Percentiles rank a stretch among this genome's conserved stretches.
Evolutionary conservation across 2,113 vertebrate species (phyloP).

Genomic region (Fulmarus glacialis): DNA sequence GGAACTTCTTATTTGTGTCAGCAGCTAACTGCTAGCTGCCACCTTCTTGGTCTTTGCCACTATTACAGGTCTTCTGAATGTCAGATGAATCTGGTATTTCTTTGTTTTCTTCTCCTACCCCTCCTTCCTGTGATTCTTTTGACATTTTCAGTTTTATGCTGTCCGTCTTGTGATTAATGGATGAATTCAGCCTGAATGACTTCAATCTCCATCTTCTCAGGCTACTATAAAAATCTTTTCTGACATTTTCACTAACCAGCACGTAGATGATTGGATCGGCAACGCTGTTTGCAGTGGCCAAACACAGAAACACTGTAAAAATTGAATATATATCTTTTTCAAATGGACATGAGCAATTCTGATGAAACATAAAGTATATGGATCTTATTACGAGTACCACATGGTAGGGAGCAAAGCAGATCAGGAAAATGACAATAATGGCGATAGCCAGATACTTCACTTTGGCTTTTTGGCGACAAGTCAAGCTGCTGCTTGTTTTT

Average conservation of each 20-base stretch:
- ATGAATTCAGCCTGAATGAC: not conserved
- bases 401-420: conserved; percentile 90
- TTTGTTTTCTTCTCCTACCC: not conserved
- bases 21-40: not conserved
- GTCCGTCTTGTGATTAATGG: not conserved
- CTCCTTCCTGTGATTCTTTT: conserved; percentile 12
- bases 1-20: not conserved
- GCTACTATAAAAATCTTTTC: conserved; percentile 70
- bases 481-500: conserved; percentile 55
- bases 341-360: conserved; percentile 55
- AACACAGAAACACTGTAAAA: conserved; percentile 78
- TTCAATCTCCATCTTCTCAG: conserved; percentile 35
- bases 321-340: conserved; percentile 69
- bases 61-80: not conserved
- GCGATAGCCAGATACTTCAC: conserved; percentile 72
- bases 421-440: conserved; percentile 83
- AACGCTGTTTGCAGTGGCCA: conserved; percentile 83
- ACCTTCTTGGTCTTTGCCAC: not conserved
- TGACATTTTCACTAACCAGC: conserved; percentile 79
- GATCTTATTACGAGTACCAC: conserved; percentile 79
- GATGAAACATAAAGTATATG: conserved; percentile 53
- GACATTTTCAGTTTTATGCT: not conserved
- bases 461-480: conserved; percentile 70
- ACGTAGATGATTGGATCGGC: conserved; percentile 87
- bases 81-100: not conserved